phyloP scores from a whole-genome alignment of 1,140 invertebrate species.

The Dinoponera quadriceps region DNA sequence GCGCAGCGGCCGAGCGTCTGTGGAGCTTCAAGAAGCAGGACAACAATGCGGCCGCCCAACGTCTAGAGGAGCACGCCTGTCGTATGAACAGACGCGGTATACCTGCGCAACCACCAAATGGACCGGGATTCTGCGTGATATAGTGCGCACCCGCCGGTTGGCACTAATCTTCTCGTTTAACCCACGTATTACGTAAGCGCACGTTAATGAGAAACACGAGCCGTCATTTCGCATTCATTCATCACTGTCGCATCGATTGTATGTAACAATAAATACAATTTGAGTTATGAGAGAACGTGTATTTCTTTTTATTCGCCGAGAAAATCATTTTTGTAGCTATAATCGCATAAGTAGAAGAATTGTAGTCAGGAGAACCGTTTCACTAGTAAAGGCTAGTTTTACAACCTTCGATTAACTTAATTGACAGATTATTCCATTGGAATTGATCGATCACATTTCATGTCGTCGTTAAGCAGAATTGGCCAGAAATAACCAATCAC shows the following conservation, averaged over 20 bases:
- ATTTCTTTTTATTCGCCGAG: neutral
- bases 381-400: too few species aligned
- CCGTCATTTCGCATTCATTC: conserved; percentile 6
- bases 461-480: too few species aligned
- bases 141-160: neutral
- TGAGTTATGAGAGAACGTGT: neutral
- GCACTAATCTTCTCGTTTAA: conserved; percentile 29
- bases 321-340: too few species aligned
- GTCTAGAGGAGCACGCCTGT: conserved; percentile 94
- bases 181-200: neutral
- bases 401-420: too few species aligned
- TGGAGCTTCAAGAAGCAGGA: conserved; percentile 87
- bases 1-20: conserved; percentile 93
- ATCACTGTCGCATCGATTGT: conserved; percentile 1
- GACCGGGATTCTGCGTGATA: conserved; percentile 88
- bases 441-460: too few species aligned
- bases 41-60: conserved; percentile 83
- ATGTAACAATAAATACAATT: conserved; percentile 20
- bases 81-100: conserved; percentile 92
- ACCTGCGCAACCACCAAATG: conserved; percentile 90
- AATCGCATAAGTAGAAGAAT: too few species aligned
- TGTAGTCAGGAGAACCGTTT: too few species aligned
- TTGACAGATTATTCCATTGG: too few species aligned
- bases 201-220: neutral
- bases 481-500: too few species aligned